Evolutionary conservation across 2,797 vertebrate species (phyloP), one percentile per base, ranked within the genome.

Genomic region (Novumbra hubbsi): DNA sequence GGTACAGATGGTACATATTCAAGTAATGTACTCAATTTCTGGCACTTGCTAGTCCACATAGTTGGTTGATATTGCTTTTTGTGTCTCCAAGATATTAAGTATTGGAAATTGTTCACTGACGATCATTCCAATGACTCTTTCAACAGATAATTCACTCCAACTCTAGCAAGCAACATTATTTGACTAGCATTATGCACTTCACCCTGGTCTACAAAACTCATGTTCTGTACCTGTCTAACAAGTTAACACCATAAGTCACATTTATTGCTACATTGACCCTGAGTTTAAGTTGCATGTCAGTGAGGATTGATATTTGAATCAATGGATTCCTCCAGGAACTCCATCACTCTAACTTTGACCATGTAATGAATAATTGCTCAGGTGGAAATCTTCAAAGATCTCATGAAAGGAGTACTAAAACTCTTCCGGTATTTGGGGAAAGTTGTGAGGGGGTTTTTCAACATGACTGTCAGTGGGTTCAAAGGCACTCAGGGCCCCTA

Each of bases 1-100:
- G 79, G 73, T 84, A 81, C 81, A 81, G 34, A 52, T 9, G 52
- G 21, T 73, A 24, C n/a, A 79, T 76, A 19, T 50, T 32, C 5
- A 71, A 63, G 66, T 77, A 72, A 55, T 71, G 17, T 71, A 80
- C 76, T 50, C 76, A 71, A 14, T 55, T 50, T 68, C 75, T 48
- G 34, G 17, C 24, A 6, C n/a, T 41, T 48, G 63, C 63, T 8
- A 32, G 7, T 7, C 63, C 30, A 65, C 19, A 16, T 21, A 68
- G n/a, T 4, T 68, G 66, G 67, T 71, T 63, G 60, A 71, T 82
- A 21, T 62, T 72, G 60, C 48, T 72, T 28, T 24, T 52, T 66
- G 24, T 11, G 67, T 0, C 60, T 38, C 30, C 17, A 28, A 45
- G 21, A 28, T 41, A 14, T 68, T 17, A 27, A 30, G 41, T 8